Evolutionary conservation across 2,797 vertebrate genomes (phyloP).

Genomic region (Garrulus glandarius): DNA sequence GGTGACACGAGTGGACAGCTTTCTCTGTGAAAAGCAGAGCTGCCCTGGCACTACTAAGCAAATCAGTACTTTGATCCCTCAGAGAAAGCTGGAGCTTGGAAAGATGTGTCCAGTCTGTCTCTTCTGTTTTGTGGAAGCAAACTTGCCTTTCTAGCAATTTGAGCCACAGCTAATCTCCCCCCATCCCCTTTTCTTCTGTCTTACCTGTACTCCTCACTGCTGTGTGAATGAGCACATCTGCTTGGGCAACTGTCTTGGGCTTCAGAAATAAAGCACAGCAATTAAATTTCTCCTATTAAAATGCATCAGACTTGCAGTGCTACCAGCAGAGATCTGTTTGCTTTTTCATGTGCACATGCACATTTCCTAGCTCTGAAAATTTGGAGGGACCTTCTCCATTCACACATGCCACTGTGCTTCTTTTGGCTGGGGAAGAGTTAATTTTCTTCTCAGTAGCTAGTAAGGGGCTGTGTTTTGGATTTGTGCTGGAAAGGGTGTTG

Average conservation of each 20-base stretch:
- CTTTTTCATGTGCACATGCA: fast-evolving
- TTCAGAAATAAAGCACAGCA: background rate
- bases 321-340: background rate
- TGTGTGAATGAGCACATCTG: background rate
- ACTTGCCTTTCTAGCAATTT: background rate
- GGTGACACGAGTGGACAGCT: fast-evolving
- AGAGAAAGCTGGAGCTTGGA: background rate
- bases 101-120: background rate
- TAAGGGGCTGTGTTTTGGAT: background rate
- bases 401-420: background rate
- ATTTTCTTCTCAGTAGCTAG: background rate
- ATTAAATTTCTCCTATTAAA: background rate
- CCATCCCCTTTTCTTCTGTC: background rate
- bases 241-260: background rate
- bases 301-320: background rate
- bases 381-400: background rate
- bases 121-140: background rate
- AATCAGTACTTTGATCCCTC: background rate
- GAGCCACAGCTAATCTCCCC: background rate
- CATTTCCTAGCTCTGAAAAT: background rate
- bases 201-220: background rate
- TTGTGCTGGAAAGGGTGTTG: background rate
- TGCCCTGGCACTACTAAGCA: background rate
- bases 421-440: background rate
- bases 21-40: background rate